These are phyloP conservation scores for Synergus japonicus DNA, from an alignment of 2,888 invertebrate genomes.

Conservation along the genomic window DNA sequence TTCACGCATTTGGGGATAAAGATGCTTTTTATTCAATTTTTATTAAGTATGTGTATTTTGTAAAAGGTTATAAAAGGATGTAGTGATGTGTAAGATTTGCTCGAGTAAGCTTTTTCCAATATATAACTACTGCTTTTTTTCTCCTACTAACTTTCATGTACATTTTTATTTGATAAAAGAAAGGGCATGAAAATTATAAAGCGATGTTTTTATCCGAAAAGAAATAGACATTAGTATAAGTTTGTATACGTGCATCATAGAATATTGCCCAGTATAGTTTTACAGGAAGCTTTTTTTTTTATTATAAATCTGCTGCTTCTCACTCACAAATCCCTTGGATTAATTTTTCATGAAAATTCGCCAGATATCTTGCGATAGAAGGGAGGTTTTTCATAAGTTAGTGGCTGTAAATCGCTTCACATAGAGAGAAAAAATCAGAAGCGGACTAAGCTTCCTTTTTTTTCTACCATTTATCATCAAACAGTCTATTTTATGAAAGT, in stretches of 20 bases:
- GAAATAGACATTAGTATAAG: neutral
- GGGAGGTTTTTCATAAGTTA: slow-evolving; percentile 24
- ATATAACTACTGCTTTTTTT: neutral
- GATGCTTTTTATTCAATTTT: too few relatives aligned
- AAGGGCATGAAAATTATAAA: neutral
- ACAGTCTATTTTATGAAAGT: too few relatives aligned
- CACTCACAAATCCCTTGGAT: slow-evolving; percentile 17
- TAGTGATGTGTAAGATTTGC: neutral
- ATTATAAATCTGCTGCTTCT: slow-evolving; percentile 5
- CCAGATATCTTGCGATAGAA: neutral
- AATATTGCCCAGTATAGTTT: neutral
- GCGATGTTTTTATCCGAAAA: neutral
- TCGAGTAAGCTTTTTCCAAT: neutral
- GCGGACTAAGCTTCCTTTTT: neutral
- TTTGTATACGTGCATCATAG: neutral
- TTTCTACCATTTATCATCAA: neutral
- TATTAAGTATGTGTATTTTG: neutral
- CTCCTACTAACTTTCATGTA: neutral
- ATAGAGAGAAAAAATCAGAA: slow-evolving; percentile 7
- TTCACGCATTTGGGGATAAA: too few relatives aligned
- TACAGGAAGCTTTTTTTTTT: neutral
- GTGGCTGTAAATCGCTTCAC: slow-evolving; percentile 16
- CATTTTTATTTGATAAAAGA: neutral
- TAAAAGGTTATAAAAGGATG: neutral
- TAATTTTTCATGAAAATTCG: slow-evolving; percentile 32